Base-by-base conservation (phyloP, 2,888 invertebrate genomes). In the Drosophila peninsularis region DNA sequence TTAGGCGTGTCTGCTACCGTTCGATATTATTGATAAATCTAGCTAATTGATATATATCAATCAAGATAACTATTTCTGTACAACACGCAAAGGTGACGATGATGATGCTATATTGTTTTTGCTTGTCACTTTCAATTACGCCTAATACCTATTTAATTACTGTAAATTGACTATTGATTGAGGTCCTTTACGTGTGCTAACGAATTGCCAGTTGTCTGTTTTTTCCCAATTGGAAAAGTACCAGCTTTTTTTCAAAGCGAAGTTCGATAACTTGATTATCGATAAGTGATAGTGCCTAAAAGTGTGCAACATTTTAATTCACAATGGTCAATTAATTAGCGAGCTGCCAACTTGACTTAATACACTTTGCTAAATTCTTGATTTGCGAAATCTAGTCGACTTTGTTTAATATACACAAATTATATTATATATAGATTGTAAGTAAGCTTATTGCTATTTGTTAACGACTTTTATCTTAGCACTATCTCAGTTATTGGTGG, bases 131-230 rank as follows among this genome's bases (percentile, higher is more conserved):
- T 30, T 24, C 44, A 55, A 53, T 62, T 41, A 13, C 30, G n/a
- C 24, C 49, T 67, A 56, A 66, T 71, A 21, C 52, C 32, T 30
- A 13, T 67, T 45, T 21, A 56, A 75, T 71, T 71, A 53, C 14
- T 13, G 5, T n/a, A 47, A 66, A 66, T 75, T 71, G 41, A 13
- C 13, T 56, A 54, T 60, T 34, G 67, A 66, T 67, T 9, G 2
- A 44, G 17, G 34, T 41, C 45, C 61, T 53, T 62, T 55, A 65
- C 45, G 58, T 56, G 57, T 17, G 7, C 11, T 39, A 53, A 21
- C 6, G 9, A 39, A 27, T 39, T 30, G 19, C 0, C 19, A 32
- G 11, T 41, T 19, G 10, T 19, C n/a, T 0, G 19, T 0, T 14
- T 19, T 21, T 19, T 30, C 10, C 13, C 2, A 2, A 42, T 34